phyloP scores from a whole-genome alignment of 2,113 vertebrate genomes.

The Campylomormyrus numenius region DNA sequence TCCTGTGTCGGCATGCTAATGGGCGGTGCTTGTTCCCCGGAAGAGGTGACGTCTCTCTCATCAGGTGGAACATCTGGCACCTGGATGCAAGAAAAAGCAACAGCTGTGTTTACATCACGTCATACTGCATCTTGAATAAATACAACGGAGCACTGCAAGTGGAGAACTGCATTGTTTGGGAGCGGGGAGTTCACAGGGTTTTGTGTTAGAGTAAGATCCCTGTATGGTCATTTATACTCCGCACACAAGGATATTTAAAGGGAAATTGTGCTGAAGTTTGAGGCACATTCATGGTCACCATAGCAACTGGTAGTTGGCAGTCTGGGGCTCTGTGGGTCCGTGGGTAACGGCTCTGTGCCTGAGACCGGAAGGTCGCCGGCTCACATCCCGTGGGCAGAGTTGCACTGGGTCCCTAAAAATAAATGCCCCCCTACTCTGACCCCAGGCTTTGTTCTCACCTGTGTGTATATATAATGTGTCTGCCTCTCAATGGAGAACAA shows the following conservation, averaged over 20 bases:
- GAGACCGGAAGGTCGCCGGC: not conserved
- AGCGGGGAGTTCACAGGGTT: not conserved
- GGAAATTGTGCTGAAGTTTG: not conserved
- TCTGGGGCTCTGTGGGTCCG: not conserved
- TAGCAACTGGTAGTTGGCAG: not conserved
- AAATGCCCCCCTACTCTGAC: not conserved
- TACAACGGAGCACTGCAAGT: not conserved
- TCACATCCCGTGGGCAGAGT: not conserved
- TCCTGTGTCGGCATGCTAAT: conserved; percentile 47
- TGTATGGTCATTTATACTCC: not conserved
- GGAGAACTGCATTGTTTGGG: not conserved
- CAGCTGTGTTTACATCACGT: not conserved
- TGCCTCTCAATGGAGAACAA: not conserved
- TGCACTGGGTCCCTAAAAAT: not conserved
- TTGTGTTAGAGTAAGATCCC: not conserved
- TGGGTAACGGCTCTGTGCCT: not conserved
- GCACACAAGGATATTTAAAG: not conserved
- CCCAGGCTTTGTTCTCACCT: not conserved
- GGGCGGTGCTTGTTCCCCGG: conserved; percentile 24
- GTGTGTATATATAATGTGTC: not conserved
- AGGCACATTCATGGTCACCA: not conserved
- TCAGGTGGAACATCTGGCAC: not conserved
- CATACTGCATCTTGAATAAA: not conserved
- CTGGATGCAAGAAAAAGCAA: conserved; percentile 27
- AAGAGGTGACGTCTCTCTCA: not conserved